Evolutionary conservation across 2,888 invertebrate genomes (phyloP), one percentile per base, ranked within the genome.

Genomic region (Drosophila rubida): DNA sequence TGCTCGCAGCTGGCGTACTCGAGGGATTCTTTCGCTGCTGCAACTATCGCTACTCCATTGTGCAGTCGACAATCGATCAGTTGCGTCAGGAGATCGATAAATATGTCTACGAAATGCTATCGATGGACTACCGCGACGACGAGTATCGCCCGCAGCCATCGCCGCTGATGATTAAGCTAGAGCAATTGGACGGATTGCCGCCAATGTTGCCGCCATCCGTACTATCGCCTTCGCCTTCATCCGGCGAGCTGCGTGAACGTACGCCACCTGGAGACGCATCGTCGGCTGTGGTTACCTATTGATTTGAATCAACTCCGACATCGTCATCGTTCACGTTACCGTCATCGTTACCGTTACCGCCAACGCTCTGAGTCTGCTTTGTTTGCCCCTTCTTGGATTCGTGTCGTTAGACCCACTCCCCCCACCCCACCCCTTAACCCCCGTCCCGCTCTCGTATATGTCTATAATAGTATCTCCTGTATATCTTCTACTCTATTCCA

Each of bases 21-120:
- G 62, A 77, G 19, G 87, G 84, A 0, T 74, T 82, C 70, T 82
- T 82, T 22, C 46, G 53, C 13, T 72, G 70, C 42, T 13, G 14
- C 19, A 68, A 75, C 7, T 59, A 58, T 22, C 58, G 62, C n/a
- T 82, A 80, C 22, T 62, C 81, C 4, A 53, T 83, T 4, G 65
- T 70, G n/a, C 69, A 66, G 37, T 7, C 44, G 4, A 74, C 78
- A 14, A 80, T 82, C 39, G 87, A 87, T 14, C 68, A 80, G 8
- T 48, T 82, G 55, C 71, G 81, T 8, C 63, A 53, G 16, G 81
- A 82, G 32, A 86, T 82, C 35, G 87, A 82, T 50, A 63, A 78
- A 23, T 82, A 82, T 65, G 87, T 84, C 4, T 49, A 60, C 22
- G 58, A 80, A 35, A 39, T 83, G 13, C 13, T 81, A 44, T 63